These are phyloP conservation scores for Condylostylus longicornis DNA, from an alignment of 1,140 invertebrate species.

Conservation along the genomic window DNA sequence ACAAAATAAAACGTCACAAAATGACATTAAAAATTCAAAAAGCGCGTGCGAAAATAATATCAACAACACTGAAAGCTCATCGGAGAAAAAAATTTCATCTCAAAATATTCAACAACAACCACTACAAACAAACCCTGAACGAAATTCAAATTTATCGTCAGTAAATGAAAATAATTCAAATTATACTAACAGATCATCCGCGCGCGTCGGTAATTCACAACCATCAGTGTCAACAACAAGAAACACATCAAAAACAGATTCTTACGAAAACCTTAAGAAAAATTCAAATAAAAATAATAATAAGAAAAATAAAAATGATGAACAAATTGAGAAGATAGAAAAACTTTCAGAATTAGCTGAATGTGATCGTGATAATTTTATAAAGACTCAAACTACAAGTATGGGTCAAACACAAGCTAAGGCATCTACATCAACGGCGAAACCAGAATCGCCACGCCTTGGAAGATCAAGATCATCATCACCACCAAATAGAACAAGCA, in stretches of 20 bases:
- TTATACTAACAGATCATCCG: conserved; percentile 2
- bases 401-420: conserved; percentile 28
- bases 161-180: conserved; percentile 6
- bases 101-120: not conserved
- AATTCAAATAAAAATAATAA: not conserved
- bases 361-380: conserved; percentile 1
- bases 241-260: not conserved
- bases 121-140: not conserved
- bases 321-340: not conserved
- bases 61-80: too few relatives aligned
- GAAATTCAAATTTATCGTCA: conserved; percentile 6
- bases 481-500: conserved; percentile 9
- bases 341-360: not conserved
- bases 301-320: not conserved
- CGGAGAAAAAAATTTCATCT: too few relatives aligned
- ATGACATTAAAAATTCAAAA: too few relatives aligned
- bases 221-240: not conserved
- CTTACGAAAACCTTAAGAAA: not conserved
- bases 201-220: not conserved
- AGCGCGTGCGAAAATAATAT: too few relatives aligned
- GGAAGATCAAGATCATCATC: conserved; percentile 2
- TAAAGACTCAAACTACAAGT: conserved; percentile 10
- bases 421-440: conserved; percentile 11
- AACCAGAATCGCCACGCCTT: conserved; percentile 5
- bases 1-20: too few relatives aligned